These are phyloP conservation scores for Meda fulgida DNA, from an alignment of 2,797 vertebrate genomes.

Conservation along the genomic window DNA sequence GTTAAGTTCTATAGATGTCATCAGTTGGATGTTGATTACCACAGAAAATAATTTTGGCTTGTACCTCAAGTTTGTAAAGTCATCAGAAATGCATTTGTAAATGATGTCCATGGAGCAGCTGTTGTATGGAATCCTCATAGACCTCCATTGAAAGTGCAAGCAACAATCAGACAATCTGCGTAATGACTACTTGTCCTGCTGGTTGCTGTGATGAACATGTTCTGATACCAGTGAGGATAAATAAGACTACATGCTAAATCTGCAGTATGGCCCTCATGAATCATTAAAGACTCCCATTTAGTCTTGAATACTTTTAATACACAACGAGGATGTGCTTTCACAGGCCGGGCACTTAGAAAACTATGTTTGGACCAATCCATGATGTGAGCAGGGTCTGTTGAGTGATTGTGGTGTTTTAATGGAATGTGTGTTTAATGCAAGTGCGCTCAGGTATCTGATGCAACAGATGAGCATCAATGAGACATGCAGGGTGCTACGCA, in stretches of 20 bases:
- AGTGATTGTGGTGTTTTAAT: slow-evolving; percentile 52
- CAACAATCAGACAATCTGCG: slow-evolving; percentile 73
- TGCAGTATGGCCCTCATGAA: slow-evolving; percentile 21
- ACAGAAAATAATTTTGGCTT: background rate
- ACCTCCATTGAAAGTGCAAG: slow-evolving; percentile 42
- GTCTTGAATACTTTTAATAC: slow-evolving; percentile 40
- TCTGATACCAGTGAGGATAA: slow-evolving; percentile 15
- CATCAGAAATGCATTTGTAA: background rate
- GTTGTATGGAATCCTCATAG: background rate
- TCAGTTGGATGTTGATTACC: background rate
- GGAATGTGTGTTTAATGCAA: slow-evolving; percentile 57
- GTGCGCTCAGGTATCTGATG: slow-evolving; percentile 43
- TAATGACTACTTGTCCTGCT: slow-evolving; percentile 67
- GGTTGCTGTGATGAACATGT: slow-evolving; percentile 59
- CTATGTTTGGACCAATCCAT: slow-evolving; percentile 24
- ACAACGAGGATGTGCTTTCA: slow-evolving; percentile 3
- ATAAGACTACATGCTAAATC: background rate
- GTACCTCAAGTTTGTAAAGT: background rate
- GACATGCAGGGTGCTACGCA: slow-evolving; percentile 31
- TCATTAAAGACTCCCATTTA: slow-evolving; percentile 34
- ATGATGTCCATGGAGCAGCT: background rate
- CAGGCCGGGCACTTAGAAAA: slow-evolving; percentile 33
- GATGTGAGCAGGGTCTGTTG: slow-evolving; percentile 30
- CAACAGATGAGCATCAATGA: slow-evolving; percentile 55
- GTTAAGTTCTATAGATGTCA: background rate